Evolutionary conservation across 2,888 invertebrate species (phyloP).

Genomic region (Troglohyphantes excavatus): DNA sequence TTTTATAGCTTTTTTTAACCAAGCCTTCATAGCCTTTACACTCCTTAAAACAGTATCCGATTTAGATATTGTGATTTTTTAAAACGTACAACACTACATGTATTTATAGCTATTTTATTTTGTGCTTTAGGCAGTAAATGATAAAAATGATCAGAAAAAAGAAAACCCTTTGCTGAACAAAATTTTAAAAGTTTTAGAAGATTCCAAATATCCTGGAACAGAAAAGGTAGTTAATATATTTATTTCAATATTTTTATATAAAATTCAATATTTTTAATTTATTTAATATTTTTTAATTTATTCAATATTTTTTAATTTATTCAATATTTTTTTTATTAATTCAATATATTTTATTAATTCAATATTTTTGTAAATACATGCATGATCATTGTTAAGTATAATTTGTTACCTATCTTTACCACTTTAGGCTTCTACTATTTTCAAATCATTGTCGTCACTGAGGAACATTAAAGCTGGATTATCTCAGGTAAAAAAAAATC

Average conservation of each 20-base stretch:
- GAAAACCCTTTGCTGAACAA: slow-evolving; percentile 73
- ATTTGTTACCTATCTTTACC: background rate
- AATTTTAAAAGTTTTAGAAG: slow-evolving; percentile 66
- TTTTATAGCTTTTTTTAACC: too few species aligned
- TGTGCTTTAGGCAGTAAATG: slow-evolving; percentile 39
- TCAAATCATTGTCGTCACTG: slow-evolving; percentile 55
- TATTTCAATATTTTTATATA: too few species aligned
- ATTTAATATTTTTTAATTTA: too few species aligned
- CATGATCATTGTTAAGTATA: background rate
- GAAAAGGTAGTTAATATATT: slow-evolving; percentile 50
- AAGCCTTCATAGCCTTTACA: too few species aligned
- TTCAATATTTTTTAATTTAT: too few species aligned
- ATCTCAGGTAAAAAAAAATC: slow-evolving; percentile 55
- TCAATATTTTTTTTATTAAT: too few species aligned
- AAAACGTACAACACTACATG: too few species aligned
- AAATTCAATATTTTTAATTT: too few species aligned
- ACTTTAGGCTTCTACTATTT: slow-evolving; percentile 67
- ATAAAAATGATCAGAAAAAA: slow-evolving; percentile 61
- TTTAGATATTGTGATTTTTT: too few species aligned
- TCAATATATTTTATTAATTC: too few species aligned
- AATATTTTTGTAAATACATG: too few species aligned
- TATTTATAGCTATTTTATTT: slow-evolving; percentile 2
- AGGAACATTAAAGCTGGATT: slow-evolving; percentile 62
- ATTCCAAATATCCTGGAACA: slow-evolving; percentile 61
- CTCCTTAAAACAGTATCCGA: too few species aligned